phyloP scores from a whole-genome alignment of 1,140 invertebrate species.

The Dreissena polymorpha region DNA sequence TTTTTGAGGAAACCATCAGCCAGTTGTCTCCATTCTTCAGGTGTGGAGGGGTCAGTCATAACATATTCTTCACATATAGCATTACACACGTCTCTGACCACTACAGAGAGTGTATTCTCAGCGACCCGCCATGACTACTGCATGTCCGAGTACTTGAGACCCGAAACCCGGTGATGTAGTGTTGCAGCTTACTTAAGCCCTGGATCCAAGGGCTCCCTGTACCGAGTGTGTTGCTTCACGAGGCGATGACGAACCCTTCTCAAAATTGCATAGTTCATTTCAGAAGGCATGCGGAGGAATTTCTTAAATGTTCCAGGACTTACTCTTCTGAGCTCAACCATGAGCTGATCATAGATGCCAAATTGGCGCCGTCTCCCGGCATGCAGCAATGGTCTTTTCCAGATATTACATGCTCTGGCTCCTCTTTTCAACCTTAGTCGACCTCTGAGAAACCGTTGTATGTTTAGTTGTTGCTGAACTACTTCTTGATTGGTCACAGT shows the following conservation, averaged over 20 bases:
- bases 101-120: conserved; percentile 34
- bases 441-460: no score
- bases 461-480: no score
- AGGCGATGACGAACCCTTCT: not conserved
- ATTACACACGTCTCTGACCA: conserved; percentile 41
- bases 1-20: no score
- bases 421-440: no score
- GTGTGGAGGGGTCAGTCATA: no score
- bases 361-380: conserved; percentile 13
- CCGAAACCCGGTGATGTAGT: conserved; percentile 48
- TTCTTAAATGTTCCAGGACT: conserved; percentile 31
- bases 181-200: conserved; percentile 46
- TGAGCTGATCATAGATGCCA: conserved; percentile 46
- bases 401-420: no score
- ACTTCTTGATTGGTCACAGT: no score
- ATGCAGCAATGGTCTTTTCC: not conserved
- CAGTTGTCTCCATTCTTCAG: no score
- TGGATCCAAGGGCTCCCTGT: conserved; percentile 46
- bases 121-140: conserved; percentile 37
- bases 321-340: no score
- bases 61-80: conserved; percentile 6
- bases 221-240: conserved; percentile 27
- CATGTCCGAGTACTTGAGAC: conserved; percentile 51
- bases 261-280: conserved; percentile 25
- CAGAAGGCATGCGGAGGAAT: no score